Evolutionary conservation across 2,888 invertebrate genomes (phyloP), one percentile per base, ranked within the genome.

Genomic region (Galerucella pusilla): DNA sequence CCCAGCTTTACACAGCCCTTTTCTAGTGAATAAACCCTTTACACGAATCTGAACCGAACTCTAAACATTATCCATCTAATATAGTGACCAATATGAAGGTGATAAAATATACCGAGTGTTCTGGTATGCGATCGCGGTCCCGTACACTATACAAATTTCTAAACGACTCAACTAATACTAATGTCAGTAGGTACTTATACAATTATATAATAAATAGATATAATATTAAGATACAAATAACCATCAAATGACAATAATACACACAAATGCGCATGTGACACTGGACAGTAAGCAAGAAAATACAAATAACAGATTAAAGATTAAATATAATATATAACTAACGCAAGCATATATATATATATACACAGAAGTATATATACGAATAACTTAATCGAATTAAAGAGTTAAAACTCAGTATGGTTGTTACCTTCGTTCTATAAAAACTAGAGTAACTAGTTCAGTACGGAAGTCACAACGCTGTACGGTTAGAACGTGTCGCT

Each of bases 201-300:
- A 87, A 83, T 82, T 77, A 72, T 72, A 72, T 66, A 80, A 85
- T 86, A 85, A 86, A 86, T 86, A 86, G 84, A 85, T 85, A 85
- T 84, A 72, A 72, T 72, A 86, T 85, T 85, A 85, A 81, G 81
- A 83, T 87, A 87, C 85, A 87, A 87, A 86, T 86, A 87, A 87
- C 86, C 85, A 87, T 84, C 85, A 86, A 86, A 87, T 86, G 85
- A 87, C 87, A 87, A 87, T 86, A 84, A 86, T 85, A 85, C 86
- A 87, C 86, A 87, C 85, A 87, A 87, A 87, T 87, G 86, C 85
- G 87, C 86, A 86, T 86, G 85, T 87, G 87, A 88, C 87, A 88
- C 87, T 87, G 87, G 87, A 88, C 88, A 88, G 83, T 87, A 88
- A 88, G 87, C 87, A 88, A 88, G 85, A 84, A 84, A 84, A 83